These are phyloP conservation scores for Indicator indicator DNA, from an alignment of 2,113 vertebrate species.

Conservation along the genomic window DNA sequence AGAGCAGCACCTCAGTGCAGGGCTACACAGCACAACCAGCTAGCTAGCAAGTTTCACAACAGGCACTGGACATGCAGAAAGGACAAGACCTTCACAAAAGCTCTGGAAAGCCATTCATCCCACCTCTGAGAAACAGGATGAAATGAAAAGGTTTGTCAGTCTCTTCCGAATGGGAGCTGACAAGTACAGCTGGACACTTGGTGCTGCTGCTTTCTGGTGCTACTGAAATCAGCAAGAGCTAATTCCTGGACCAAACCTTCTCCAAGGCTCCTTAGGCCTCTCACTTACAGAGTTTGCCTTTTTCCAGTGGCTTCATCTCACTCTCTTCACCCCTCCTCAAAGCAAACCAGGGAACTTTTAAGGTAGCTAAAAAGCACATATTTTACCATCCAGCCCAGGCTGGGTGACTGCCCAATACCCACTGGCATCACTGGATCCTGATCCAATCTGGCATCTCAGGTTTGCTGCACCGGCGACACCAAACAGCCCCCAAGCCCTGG, in stretches of 20 bases:
- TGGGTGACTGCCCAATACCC: accelerated
- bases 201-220: neutral
- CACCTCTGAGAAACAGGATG: neutral
- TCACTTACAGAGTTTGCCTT: neutral
- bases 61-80: neutral
- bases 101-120: neutral
- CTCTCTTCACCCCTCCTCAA: neutral
- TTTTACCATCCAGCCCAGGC: neutral
- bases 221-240: conserved; percentile 24
- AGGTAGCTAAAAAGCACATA: neutral
- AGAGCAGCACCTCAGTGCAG: neutral
- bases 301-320: neutral
- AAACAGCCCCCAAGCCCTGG: neutral
- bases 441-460: neutral
- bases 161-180: neutral
- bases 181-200: conserved; percentile 22
- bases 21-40: neutral
- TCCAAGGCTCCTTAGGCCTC: neutral
- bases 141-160: neutral
- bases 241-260: neutral
- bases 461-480: accelerated
- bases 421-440: accelerated
- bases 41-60: neutral
- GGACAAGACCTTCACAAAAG: neutral
- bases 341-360: neutral